A percentile compares a stretch with the other conserved stretches of the same genome.
Evolutionary conservation across 1,140 invertebrate genomes (phyloP).

Genomic region (Telenomus remus): DNA sequence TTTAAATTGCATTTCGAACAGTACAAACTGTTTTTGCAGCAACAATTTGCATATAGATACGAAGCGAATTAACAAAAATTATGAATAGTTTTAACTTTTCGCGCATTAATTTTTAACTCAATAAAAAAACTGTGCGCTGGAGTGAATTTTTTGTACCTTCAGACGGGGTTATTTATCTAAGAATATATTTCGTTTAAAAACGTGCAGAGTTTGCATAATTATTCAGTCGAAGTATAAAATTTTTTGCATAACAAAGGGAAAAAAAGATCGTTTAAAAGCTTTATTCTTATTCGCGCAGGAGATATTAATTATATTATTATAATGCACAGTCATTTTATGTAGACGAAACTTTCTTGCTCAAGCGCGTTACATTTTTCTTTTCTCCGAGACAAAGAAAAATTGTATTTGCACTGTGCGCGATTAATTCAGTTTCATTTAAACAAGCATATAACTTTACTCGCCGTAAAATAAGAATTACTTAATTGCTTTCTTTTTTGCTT

Average conservation of each 20-base stretch:
- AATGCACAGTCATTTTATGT: conserved; percentile 30
- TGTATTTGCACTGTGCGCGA: conserved; percentile 40
- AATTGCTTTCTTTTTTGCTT: no score
- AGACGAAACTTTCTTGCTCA: conserved; percentile 34
- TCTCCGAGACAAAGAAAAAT: conserved; percentile 18
- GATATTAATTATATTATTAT: conserved; percentile 51
- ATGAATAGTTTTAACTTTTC: no score
- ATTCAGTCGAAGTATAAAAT: conserved; percentile 15
- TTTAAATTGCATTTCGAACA: no score
- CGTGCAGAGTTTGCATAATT: no score
- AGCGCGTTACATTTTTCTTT: conserved; percentile 28
- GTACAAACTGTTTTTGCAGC: no score
- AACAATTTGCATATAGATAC: no score
- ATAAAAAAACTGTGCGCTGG: no score
- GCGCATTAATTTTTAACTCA: no score
- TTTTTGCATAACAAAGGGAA: conserved; percentile 19
- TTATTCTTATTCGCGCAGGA: conserved; percentile 32
- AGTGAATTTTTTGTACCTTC: no score
- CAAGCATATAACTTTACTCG: conserved; percentile 30
- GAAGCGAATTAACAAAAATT: no score
- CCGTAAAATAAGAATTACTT: conserved; percentile 36
- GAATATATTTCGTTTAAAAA: neutral
- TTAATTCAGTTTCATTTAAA: conserved; percentile 38
- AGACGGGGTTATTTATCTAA: no score
- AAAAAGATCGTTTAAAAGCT: conserved; percentile 38